Evolutionary conservation across 2,113 vertebrate species (phyloP).

Genomic region (Salvator merianae): DNA sequence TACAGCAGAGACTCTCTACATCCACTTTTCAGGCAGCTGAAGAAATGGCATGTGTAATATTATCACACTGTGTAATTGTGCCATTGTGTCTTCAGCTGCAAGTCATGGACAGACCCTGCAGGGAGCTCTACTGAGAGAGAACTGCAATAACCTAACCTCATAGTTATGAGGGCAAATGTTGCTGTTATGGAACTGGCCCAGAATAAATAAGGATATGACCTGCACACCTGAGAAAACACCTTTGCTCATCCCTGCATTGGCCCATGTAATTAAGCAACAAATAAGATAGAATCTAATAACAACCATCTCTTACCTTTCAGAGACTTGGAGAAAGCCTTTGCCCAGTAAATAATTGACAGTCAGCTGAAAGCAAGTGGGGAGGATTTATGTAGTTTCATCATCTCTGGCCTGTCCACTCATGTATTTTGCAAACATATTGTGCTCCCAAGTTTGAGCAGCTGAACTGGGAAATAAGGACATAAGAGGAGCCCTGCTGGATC

Average conservation of each 20-base stretch:
- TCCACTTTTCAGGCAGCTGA: slow-evolving; percentile 2
- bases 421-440: background rate
- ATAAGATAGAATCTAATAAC: background rate
- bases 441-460: background rate
- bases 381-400: background rate
- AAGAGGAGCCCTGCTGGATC: too few species aligned
- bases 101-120: slow-evolving; percentile 4
- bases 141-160: slow-evolving; percentile 9
- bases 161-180: background rate
- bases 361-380: background rate
- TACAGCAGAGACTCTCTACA: background rate
- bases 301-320: background rate
- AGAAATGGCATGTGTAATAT: slow-evolving; percentile 21
- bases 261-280: background rate
- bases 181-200: slow-evolving; percentile 7
- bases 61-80: slow-evolving; percentile 22
- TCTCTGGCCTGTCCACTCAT: background rate
- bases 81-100: slow-evolving; percentile 25
- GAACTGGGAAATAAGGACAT: too few species aligned
- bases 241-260: background rate
- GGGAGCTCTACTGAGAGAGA: slow-evolving; percentile 10
- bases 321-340: background rate
- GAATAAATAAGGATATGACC: background rate
- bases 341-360: background rate
- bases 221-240: slow-evolving; percentile 8